Evolutionary conservation across 2,113 vertebrate genomes (phyloP).

Genomic region (Odontophorus gujanensis): DNA sequence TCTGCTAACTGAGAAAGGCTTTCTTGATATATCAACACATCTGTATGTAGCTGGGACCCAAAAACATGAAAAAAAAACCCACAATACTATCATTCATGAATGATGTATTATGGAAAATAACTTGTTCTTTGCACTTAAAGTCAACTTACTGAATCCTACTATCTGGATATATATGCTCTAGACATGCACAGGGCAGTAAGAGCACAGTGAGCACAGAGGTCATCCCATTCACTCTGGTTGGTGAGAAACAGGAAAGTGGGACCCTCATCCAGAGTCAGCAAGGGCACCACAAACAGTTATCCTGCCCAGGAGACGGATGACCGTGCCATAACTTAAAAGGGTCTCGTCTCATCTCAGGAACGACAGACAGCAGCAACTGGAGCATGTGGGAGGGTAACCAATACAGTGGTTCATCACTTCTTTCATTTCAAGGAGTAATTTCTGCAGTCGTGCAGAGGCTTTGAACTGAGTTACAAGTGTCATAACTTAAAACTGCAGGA

Average conservation of each 20-base stretch:
- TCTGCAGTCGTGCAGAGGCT: too few relatives aligned
- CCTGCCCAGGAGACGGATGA: neutral
- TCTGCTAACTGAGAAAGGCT: neutral
- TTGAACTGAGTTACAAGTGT: neutral
- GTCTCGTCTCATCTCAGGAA: neutral
- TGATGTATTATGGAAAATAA: neutral
- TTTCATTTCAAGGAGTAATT: neutral
- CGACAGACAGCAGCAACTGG: fast-evolving
- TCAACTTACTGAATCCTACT: neutral
- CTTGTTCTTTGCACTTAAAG: neutral
- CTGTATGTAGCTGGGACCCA: neutral
- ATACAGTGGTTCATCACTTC: fast-evolving
- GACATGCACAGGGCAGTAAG: neutral
- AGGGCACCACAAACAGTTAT: neutral
- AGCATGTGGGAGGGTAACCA: fast-evolving
- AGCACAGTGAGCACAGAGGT: neutral
- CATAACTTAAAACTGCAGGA: neutral
- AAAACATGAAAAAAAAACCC: neutral
- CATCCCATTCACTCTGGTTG: fast-evolving
- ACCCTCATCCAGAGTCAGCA: neutral
- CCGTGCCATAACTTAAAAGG: neutral
- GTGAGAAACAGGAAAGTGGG: neutral
- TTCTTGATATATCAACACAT: neutral
- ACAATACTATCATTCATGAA: neutral
- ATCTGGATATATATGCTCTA: neutral